phyloP scores from a whole-genome alignment of 2,113 vertebrate genomes.

The Pygoscelis adeliae region DNA sequence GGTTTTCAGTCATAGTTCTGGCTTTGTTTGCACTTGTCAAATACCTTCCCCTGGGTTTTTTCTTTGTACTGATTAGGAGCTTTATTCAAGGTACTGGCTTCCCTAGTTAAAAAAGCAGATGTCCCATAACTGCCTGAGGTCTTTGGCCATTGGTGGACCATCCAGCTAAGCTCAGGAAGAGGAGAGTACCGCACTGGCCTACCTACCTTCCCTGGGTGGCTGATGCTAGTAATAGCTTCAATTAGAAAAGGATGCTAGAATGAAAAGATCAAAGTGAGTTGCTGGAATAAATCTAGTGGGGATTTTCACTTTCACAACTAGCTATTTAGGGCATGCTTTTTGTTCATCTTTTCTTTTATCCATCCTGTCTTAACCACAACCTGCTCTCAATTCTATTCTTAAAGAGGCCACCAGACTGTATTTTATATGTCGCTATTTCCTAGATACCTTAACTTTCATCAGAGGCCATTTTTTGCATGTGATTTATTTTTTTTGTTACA shows the following conservation, averaged over 20 bases:
- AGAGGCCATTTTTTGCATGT: not conserved
- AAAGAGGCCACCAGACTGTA: not conserved
- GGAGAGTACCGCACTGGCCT: not conserved
- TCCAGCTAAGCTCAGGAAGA: not conserved
- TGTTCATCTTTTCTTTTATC: not conserved
- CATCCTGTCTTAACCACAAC: not conserved
- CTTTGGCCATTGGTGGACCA: not conserved
- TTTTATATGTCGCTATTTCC: not conserved
- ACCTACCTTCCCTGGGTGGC: not conserved
- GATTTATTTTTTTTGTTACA: not conserved
- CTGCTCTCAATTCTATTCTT: not conserved
- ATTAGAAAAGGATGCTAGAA: not conserved
- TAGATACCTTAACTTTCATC: not conserved
- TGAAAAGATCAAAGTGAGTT: not conserved
- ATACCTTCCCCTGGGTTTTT: not conserved
- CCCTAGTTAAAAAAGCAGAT: not conserved
- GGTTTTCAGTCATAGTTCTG: not conserved
- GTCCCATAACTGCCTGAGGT: not conserved
- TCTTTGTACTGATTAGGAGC: not conserved
- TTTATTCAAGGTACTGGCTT: not conserved
- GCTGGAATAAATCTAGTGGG: not conserved
- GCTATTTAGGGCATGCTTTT: not conserved
- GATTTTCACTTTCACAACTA: slow-evolving; percentile 10
- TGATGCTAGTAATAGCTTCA: not conserved
- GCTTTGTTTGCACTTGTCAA: not conserved